Evolutionary conservation across 2,113 vertebrate species (phyloP).

Genomic region (Dipodomys stephensi): DNA sequence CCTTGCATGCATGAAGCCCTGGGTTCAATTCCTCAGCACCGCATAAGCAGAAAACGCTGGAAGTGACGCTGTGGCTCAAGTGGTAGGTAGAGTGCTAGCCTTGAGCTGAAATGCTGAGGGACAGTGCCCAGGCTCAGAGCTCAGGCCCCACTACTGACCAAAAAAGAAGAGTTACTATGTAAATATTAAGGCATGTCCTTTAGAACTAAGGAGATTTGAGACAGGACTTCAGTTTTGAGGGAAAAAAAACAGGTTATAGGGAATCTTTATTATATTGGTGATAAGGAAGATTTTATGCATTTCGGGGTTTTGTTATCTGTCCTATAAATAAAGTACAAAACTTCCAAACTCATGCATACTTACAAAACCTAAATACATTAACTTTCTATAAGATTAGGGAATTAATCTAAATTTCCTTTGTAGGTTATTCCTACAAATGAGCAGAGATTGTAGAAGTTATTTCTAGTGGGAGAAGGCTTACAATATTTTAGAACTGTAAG

Average conservation of each 20-base stretch:
- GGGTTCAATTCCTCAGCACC: no score
- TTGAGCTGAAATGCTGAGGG: no score
- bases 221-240: neutral
- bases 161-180: neutral
- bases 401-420: neutral
- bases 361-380: constrained; percentile 45
- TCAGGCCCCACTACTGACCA: neutral
- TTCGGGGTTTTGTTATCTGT: constrained; percentile 43
- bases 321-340: constrained; percentile 41
- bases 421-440: constrained; percentile 13
- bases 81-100: no score
- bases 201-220: constrained; percentile 7
- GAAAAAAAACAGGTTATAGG: neutral
- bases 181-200: neutral
- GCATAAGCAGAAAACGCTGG: no score
- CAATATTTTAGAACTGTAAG: constrained; percentile 47
- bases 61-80: no score
- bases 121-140: no score
- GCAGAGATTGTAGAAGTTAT: constrained; percentile 7
- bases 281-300: neutral
- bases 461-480: constrained; percentile 38
- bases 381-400: constrained; percentile 51
- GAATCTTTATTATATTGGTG: neutral
- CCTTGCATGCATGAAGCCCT: no score
- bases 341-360: constrained; percentile 4